A percentile compares a stretch with the other conserved stretches of the same genome.
Conservation (phyloP, 1,140 invertebrate genomes). For the Bathynomus jamesi region DNA sequence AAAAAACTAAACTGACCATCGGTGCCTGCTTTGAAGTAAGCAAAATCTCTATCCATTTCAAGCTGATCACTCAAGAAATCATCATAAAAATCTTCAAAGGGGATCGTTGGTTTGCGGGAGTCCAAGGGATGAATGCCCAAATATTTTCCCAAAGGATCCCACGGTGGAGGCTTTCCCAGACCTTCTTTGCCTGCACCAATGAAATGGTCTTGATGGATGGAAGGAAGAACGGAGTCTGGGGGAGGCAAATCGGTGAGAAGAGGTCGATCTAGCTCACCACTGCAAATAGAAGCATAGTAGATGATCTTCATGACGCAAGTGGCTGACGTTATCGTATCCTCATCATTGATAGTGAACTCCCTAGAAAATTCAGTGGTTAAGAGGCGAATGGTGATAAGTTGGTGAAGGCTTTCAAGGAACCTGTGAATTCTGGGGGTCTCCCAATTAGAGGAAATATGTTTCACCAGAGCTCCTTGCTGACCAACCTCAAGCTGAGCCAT, state of each 20-base stretch:
- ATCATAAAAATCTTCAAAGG: conserved; percentile 86
- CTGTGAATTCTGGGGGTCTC: conserved; percentile 59
- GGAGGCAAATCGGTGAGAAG: conserved; percentile 14
- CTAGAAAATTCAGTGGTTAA: conserved; percentile 64
- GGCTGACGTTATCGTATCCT: conserved; percentile 43
- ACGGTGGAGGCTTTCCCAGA: conserved; percentile 36
- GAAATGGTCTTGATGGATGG: conserved; percentile 36
- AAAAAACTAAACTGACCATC: conserved; percentile 78
- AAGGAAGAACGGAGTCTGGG: conserved; percentile 3
- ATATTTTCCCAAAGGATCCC: conserved; percentile 47
- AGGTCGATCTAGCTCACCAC: conserved; percentile 49
- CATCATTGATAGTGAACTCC: conserved; percentile 73
- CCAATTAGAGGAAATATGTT: conserved; percentile 65
- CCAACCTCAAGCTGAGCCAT: conserved; percentile 60
- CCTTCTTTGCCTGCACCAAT: conserved; percentile 38
- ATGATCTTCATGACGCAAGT: conserved; percentile 58
- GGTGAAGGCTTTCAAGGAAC: conserved; percentile 72
- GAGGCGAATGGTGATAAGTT: conserved; percentile 69
- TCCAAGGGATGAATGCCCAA: conserved; percentile 69
- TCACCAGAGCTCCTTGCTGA: conserved; percentile 62
- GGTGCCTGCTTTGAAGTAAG: conserved; percentile 7
- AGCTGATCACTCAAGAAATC: conserved; percentile 80
- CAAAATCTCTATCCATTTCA: conserved; percentile 56
- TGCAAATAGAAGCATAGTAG: conserved; percentile 81
- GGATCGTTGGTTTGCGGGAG: conserved; percentile 68